Evolutionary conservation across 2,888 invertebrate genomes (phyloP), one percentile per base, ranked within the genome.

Genomic region (Corbicula japonica): DNA sequence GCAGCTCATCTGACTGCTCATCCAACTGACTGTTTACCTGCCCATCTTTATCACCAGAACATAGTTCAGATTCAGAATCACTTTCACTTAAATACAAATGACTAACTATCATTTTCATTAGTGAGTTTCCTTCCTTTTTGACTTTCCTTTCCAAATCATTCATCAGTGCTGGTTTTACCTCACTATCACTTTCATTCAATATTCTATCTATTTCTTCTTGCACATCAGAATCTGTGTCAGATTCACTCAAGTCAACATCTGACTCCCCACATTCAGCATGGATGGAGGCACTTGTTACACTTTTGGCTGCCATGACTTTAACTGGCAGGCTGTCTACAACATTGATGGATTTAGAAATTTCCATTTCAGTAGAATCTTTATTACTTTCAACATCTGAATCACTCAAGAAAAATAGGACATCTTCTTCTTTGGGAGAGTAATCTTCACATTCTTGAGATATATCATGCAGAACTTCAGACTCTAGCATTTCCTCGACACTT

Each of bases 201-300:
- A 54, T 54, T 41, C 21, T 28, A 28, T 63, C 46, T 52, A 72
- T 72, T 44, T 61, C 44, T 34, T 62, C 71, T 52, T 71, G 71
- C 1, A 71, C 38, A 48, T 72, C 66, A 10, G 44, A 28, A 58
- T 56, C 56, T 21, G 52, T 48, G 34, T 72, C 61, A 8, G 62
- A 69, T n/a, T 56, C 69, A 69, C 69, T 69, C 3, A 69, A 52
- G 26, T 66, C 66, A 30, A 66, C 54, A 66, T 66, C 54, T n/a
- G 66, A 66, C 30, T 66, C 66, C 12, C 66, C 66, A 54, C 66
- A 66, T 8, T 54, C 41, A 15, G 38, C 54, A 34, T 35, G 52
- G 32, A 54, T 48, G 6, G 34, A 38, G 41, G 18, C 41, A 41
- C 41, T 18, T 41, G 41, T 41, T 18, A 12, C 10, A 41, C 41